These are phyloP conservation scores for Drosophila trapezifrons DNA, from an alignment of 1,140 invertebrate species.

Conservation along the genomic window DNA sequence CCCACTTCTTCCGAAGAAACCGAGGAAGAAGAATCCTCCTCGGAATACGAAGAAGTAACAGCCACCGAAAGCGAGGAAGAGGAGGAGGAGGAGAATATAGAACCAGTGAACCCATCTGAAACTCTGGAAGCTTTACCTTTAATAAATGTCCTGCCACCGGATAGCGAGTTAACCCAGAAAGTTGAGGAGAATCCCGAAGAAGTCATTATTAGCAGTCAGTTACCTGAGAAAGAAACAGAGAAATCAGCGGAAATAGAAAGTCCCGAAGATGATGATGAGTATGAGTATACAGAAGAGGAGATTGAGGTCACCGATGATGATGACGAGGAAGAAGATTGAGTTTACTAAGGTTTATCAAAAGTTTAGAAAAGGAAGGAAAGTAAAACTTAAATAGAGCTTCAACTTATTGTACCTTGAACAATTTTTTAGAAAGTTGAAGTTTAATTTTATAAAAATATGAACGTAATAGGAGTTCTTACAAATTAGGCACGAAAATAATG, in stretches of 20 bases:
- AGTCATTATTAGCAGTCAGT: conserved; percentile 7
- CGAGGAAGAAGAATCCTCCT: conserved; percentile 51
- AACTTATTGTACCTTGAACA: background rate
- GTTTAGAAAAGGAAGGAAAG: background rate
- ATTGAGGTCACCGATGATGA: conserved; percentile 55
- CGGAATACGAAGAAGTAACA: conserved; percentile 61
- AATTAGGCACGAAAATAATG: background rate
- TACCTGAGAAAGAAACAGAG: conserved; percentile 2
- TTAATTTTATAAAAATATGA: background rate
- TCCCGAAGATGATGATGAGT: conserved; percentile 36
- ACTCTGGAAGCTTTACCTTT: conserved; percentile 31
- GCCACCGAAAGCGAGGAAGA: conserved; percentile 54
- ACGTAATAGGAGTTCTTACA: background rate
- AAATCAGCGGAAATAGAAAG: conserved; percentile 1
- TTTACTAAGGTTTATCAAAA: background rate
- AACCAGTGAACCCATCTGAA: background rate
- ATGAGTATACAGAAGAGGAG: conserved; percentile 67
- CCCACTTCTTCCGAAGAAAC: conserved; percentile 28
- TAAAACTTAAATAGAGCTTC: background rate
- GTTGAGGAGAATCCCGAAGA: conserved; percentile 7
- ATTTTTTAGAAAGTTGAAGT: background rate
- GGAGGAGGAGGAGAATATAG: conserved; percentile 13
- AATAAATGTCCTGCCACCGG: conserved; percentile 62
- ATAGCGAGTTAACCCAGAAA: conserved; percentile 41
- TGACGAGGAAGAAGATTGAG: conserved; percentile 31